Evolutionary conservation across 2,113 vertebrate genomes (phyloP), one percentile per base, ranked within the genome.

Genomic region (Otocyon megalotis): DNA sequence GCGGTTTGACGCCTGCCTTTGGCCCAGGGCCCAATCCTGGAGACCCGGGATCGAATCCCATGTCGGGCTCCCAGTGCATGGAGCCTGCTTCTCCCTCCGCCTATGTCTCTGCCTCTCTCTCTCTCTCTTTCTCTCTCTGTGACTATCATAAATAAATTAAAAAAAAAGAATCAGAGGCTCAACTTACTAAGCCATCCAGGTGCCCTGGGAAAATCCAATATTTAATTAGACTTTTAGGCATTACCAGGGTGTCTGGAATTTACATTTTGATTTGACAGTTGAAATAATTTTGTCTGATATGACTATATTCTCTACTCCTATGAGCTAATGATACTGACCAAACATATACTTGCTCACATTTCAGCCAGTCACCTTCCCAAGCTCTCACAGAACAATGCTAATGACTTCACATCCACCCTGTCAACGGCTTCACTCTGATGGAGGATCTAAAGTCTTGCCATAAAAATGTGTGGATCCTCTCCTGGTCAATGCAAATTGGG

Each of bases 391-490:
- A 95, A 83, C 26, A 97, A 80, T 0, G 2, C 37, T 2, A 96
- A 98, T 24, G 48, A 90, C 3, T 81, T 95, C 19, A 96, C 95
- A 90, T 97, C 96, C 65, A 97, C 43, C 43, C 43, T 53, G 89
- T 16, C 82, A 98, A 82, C 43, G 98, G 98, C 86, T 98, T 99
- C 67, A 92, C 79, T 0, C 97, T 99, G 30, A 98, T 92, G 35
- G 98, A 98, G 94, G 97, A 98, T 28, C 76, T 87, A 4, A 93
- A 37, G 24, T 97, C 97, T 0, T 98, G 98, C 37, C 98, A 98
- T 48, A 98, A 98, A 88, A 97, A 17, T 6, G 82, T 97, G 32
- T 98, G 98, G 98, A 98, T 97, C 0, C 96, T 99, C 90, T 98
- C 97, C 54, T 99, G 98, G 98, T 88, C 86, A n/a, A 97, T 95